A percentile compares a stretch with the other conserved stretches of the same genome.
Conservation (phyloP, 2,113 vertebrate genomes). For the Leuciscus idus region DNA sequence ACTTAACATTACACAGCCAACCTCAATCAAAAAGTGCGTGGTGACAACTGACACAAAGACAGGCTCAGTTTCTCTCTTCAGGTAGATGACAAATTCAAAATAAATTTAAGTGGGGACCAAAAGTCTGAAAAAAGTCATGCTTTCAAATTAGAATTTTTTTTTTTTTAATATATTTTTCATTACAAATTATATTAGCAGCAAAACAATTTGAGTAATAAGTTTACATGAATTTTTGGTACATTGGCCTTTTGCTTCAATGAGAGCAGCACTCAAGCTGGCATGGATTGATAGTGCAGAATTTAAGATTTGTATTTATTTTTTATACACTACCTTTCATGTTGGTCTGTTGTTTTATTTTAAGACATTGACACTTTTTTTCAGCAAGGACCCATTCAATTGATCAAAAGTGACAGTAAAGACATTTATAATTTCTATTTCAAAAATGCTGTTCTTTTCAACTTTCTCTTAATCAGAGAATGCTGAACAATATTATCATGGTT, state of each 20-base stretch:
- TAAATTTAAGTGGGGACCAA: not conserved
- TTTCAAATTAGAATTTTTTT: not conserved
- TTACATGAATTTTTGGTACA: not conserved
- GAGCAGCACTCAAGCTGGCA: not conserved
- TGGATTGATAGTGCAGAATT: not conserved
- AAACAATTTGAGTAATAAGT: not conserved
- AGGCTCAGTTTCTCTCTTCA: not conserved
- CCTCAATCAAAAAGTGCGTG: conserved; percentile 3
- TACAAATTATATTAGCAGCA: not conserved
- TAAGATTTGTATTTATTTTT: not conserved
- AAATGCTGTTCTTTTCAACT: not conserved
- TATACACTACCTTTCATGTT: not conserved
- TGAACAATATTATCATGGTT: not conserved
- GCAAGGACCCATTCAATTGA: not conserved
- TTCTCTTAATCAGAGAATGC: not conserved
- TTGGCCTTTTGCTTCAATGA: not conserved
- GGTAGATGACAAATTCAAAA: not conserved
- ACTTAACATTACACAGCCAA: conserved; percentile 50
- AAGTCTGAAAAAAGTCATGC: not conserved
- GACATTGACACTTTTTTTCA: not conserved
- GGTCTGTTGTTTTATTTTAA: not conserved
- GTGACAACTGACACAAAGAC: conserved; percentile 7
- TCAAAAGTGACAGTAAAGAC: not conserved
- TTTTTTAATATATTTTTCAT: not conserved
- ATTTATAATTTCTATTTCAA: not conserved